A percentile compares a stretch with the other conserved stretches of the same genome.
phyloP scores from a whole-genome alignment of 64 coral and sea anemone species.

The Anthopleura sola region DNA sequence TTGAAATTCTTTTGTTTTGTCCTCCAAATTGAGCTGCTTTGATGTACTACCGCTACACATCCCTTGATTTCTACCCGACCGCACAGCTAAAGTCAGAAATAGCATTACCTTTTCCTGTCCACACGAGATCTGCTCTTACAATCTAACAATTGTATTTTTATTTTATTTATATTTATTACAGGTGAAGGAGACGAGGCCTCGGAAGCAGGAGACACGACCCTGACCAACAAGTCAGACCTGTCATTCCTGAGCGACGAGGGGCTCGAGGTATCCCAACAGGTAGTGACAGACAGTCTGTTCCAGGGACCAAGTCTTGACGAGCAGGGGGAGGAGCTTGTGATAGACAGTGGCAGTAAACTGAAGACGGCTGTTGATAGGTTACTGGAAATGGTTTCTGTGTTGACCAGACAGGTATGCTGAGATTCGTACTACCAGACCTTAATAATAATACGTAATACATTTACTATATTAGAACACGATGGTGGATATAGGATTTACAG shows the following conservation, averaged over 20 bases:
- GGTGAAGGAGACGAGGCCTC: conserved; percentile 38
- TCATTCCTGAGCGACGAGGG: conserved; percentile 92
- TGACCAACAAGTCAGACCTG: conserved; percentile 83
- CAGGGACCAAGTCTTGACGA: conserved; percentile 88
- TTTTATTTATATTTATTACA: not conserved
- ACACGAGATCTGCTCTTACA: too few species aligned
- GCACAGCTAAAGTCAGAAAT: too few species aligned
- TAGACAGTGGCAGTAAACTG: conserved; percentile 70
- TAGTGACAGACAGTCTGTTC: conserved; percentile 76
- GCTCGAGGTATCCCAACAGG: conserved; percentile 74
- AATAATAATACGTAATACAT: too few species aligned
- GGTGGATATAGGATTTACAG: too few species aligned
- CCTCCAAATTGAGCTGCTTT: too few species aligned
- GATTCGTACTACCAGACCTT: not conserved
- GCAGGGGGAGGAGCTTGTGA: conserved; percentile 76
- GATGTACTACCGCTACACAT: too few species aligned
- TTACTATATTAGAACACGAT: too few species aligned
- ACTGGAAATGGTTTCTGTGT: conserved; percentile 75
- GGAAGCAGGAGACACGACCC: conserved; percentile 69
- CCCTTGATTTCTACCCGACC: too few species aligned
- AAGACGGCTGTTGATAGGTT: conserved; percentile 83
- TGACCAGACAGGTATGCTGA: conserved; percentile 72
- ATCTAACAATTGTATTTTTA: not conserved
- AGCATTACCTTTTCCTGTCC: not conserved
- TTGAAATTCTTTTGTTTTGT: too few species aligned